Conservation (phyloP, 1,140 invertebrate genomes). For the Glomeris maerens region DNA sequence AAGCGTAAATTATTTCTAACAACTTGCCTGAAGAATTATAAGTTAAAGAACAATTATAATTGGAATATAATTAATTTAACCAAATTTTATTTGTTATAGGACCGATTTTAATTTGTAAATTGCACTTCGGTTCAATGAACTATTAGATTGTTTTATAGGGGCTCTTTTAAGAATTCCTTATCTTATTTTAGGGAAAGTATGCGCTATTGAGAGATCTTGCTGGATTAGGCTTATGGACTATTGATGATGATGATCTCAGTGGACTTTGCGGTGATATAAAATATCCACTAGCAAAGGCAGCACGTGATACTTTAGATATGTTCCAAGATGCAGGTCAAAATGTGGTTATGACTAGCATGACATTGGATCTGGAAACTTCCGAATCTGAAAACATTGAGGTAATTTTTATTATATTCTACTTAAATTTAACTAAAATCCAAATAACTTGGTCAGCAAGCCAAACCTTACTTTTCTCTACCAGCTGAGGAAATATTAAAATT, state of each 20-base stretch:
- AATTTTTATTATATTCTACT: too few relatives aligned
- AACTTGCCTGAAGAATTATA: too few relatives aligned
- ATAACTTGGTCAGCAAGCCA: too few relatives aligned
- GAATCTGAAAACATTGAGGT: conserved; percentile 8
- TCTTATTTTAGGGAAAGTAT: conserved; percentile 39
- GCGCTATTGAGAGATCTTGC: conserved; percentile 39
- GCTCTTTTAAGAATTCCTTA: too few relatives aligned
- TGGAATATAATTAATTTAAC: neutral
- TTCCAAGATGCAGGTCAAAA: conserved; percentile 3
- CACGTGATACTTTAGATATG: conserved; percentile 3
- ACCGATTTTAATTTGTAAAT: neutral
- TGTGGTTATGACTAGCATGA: conserved; percentile 19
- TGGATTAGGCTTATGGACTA: conserved; percentile 33
- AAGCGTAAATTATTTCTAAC: too few relatives aligned
- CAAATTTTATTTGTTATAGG: neutral
- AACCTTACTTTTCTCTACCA: too few relatives aligned
- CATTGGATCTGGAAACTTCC: conserved; percentile 25
- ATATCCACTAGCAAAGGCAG: conserved; percentile 17
- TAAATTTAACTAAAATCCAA: too few relatives aligned
- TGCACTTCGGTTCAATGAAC: too few relatives aligned
- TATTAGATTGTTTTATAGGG: too few relatives aligned
- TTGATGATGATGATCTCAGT: conserved; percentile 29
- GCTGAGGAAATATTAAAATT: too few relatives aligned
- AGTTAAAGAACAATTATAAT: too few relatives aligned
- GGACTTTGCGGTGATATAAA: conserved; percentile 22